These are phyloP conservation scores for Craseonycteris thonglongyai DNA, from an alignment of 2,113 vertebrate species.

Conservation along the genomic window DNA sequence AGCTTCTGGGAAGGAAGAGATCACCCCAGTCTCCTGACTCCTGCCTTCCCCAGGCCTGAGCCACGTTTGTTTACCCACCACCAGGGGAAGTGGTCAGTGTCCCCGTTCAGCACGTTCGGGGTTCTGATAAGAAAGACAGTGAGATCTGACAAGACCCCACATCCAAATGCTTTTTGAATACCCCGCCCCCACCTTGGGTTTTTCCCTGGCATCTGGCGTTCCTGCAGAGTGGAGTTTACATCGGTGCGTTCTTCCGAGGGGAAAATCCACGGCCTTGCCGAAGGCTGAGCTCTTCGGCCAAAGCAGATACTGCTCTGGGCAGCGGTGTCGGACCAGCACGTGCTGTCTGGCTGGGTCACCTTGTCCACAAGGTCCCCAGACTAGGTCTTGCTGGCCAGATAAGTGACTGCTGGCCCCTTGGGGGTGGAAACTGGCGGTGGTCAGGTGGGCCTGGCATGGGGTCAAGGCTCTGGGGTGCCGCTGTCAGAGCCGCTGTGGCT, in stretches of 20 bases:
- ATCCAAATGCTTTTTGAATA: background rate
- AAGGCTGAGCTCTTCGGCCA: background rate
- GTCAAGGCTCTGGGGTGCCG: background rate
- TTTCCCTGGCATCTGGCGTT: background rate
- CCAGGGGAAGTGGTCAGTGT: background rate
- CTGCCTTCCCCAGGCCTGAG: background rate
- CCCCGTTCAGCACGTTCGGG: background rate
- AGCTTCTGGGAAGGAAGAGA: background rate
- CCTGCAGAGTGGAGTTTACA: background rate
- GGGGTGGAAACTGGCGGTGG: background rate
- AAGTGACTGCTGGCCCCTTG: background rate
- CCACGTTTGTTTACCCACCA: background rate
- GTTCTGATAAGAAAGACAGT: background rate
- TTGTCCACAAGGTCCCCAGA: background rate
- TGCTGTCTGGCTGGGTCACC: background rate
- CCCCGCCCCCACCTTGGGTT: background rate
- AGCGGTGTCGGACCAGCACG: background rate
- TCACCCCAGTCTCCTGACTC: rapidly evolving
- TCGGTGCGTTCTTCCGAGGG: background rate
- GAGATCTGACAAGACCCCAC: background rate
- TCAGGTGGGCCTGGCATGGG: background rate
- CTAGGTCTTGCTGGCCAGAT: background rate
- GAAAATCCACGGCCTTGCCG: background rate
- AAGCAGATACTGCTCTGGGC: background rate
- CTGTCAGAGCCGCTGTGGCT: background rate